Evolutionary conservation across 2,888 invertebrate species (phyloP).

Genomic region (Aphidoletes aphidimyza): DNA sequence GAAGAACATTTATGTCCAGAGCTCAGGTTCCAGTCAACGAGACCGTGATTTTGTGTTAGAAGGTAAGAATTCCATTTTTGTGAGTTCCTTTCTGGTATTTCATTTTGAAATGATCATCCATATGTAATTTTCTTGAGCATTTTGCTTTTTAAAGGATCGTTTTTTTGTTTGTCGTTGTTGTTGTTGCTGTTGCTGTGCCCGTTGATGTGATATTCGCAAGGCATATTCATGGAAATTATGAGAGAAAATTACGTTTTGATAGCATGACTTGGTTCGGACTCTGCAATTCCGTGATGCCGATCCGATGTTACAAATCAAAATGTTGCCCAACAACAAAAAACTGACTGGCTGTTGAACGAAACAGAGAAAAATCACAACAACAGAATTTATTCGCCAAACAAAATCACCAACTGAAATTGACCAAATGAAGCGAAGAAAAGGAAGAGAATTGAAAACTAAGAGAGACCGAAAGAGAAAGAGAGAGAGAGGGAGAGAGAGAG

Average conservation of each 20-base stretch:
- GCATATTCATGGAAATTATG: background rate
- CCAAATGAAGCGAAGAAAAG: background rate
- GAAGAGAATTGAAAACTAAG: background rate
- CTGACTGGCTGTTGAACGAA: no score
- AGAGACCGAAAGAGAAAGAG: background rate
- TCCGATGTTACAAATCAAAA: background rate
- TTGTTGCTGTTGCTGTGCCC: background rate
- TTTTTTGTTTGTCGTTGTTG: no score
- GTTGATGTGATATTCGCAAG: no score
- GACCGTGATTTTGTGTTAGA: constrained; percentile 41
- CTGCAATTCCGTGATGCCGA: background rate
- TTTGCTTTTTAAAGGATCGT: constrained; percentile 13
- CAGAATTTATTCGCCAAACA: background rate
- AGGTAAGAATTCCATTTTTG: constrained; percentile 45
- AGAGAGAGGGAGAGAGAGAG: background rate
- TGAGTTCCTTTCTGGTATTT: background rate
- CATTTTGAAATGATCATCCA: background rate
- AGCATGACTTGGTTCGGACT: background rate
- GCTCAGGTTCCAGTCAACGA: background rate
- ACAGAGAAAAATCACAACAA: no score
- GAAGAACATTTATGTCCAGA: constrained; percentile 19
- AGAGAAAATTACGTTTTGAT: constrained; percentile 41
- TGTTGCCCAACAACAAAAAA: background rate
- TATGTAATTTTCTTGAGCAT: constrained; percentile 19
- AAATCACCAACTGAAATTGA: constrained; percentile 4